phyloP scores from a whole-genome alignment of 2,113 vertebrate species.

The Bagarius yarrelli region DNA sequence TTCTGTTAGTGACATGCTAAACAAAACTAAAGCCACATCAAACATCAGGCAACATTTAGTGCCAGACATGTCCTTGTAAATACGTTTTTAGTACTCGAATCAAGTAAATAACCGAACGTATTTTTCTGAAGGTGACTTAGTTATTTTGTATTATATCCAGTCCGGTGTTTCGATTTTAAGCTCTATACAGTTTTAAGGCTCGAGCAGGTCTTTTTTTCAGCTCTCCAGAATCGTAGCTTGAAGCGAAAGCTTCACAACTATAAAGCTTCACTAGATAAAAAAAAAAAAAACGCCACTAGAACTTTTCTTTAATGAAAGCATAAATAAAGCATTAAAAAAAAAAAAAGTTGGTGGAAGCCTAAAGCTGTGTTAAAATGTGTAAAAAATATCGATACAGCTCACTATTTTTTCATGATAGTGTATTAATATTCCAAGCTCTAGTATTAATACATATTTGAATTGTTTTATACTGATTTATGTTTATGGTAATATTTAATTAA shows the following conservation, averaged over 20 bases:
- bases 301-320: neutral
- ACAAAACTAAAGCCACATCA: neutral
- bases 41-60: neutral
- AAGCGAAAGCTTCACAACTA: neutral
- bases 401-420: no score
- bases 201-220: neutral
- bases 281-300: neutral
- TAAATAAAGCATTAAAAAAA: neutral
- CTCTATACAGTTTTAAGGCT: no score
- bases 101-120: no score
- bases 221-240: neutral
- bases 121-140: neutral
- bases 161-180: neutral
- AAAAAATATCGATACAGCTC: no score
- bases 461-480: no score
- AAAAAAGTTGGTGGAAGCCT: neutral
- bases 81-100: neutral
- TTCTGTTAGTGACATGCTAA: neutral
- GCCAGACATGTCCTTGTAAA: neutral
- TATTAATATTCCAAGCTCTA: no score
- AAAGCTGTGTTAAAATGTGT: neutral
- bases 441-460: no score
- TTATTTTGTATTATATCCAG: neutral
- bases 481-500: no score
- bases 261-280: neutral